A percentile compares a stretch with the other conserved stretches of the same genome.
phyloP scores from a whole-genome alignment of 2,888 invertebrate genomes.

The Pristionchus japonicus region DNA sequence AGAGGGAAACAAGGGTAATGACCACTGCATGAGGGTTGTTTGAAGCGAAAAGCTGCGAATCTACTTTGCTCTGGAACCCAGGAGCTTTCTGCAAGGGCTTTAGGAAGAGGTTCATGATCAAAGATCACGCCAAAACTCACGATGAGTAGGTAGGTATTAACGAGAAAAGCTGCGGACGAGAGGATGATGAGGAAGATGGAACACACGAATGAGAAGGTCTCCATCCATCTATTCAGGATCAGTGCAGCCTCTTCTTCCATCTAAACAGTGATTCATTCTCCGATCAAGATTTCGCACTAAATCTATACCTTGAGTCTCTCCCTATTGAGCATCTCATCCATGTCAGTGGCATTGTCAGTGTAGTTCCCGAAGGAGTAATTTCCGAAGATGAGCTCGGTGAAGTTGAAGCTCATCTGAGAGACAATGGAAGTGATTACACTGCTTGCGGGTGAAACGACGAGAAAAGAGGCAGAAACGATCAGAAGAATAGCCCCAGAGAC shows the following conservation, averaged over 20 bases:
- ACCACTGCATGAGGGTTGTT: background rate
- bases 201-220: constrained; percentile 51
- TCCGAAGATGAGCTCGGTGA: background rate
- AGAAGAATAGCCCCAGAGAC: no score
- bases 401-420: background rate
- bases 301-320: background rate
- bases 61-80: background rate
- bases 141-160: constrained; percentile 67
- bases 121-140: constrained; percentile 51
- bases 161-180: constrained; percentile 64
- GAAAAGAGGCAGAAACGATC: background rate
- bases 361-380: background rate
- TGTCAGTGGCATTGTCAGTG: background rate
- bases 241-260: no score
- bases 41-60: background rate
- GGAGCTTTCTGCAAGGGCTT: background rate
- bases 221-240: no score
- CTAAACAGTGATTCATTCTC: no score
- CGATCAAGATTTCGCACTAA: no score
- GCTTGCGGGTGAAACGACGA: background rate
- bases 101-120: no score
- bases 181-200: constrained; percentile 62
- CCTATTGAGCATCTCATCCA: background rate
- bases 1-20: background rate
- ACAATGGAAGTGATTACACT: background rate